Evolutionary conservation across 2,113 vertebrate genomes (phyloP), one percentile per base, ranked within the genome.

Genomic region (Pipa parva): DNA sequence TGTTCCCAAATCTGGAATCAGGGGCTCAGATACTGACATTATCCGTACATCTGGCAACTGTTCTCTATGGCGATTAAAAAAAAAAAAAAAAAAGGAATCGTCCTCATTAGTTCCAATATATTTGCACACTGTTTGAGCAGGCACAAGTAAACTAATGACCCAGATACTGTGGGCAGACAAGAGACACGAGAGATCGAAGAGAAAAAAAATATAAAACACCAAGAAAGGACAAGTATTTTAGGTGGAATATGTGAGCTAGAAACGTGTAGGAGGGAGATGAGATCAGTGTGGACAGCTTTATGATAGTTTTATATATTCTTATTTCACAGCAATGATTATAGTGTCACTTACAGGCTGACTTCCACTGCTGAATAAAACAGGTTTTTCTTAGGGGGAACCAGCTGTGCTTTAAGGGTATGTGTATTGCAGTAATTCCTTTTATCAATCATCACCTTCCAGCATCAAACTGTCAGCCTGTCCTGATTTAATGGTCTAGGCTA

Each of bases 381-480:
- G 52, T 21, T 49, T 48, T 58, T 58, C 54, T 20, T n/a, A 59
- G 21, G 46, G 29, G 21, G 45, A 51, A 50, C 17, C 31, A 59
- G 48, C 45, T 49, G 56, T 21, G 56, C 55, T 39, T 17, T 49
- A 27, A 33, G 17, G 64, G 28, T 21, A 21, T 13, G 9, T 46
- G 10, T 22, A 49, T 27, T 48, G 37, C 63, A 17, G 42, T 50
- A 67, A 51, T 36, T 50, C 18, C n/a, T 59, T 59, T 59, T 68
- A 68, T 68, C 56, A 51, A 50, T 46, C 63, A 65, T 39, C 52
- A 37, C 33, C 46, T 39, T 48, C 48, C 24, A 24, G 58, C 33
- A 68, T 50, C 56, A 59, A 68, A 26, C 42, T 49, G 56, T 39
- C 46, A 59, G 29, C 13, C 29, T 59, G 55, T 24, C 46, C 39